phyloP scores from a whole-genome alignment of 2,888 invertebrate genomes.

The Xestia ashworthii region DNA sequence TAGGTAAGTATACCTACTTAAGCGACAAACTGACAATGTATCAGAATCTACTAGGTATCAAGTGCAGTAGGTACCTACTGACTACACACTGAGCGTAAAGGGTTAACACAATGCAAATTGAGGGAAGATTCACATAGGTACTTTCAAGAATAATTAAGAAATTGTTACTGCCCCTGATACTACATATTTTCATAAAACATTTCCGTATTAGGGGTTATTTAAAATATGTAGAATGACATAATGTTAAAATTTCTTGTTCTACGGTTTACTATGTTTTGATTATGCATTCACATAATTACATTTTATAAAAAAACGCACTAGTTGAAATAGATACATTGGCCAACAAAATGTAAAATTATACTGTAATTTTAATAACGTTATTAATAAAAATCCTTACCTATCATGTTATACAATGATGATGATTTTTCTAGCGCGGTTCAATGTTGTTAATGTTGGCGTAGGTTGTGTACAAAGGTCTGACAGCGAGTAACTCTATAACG shows the following conservation, averaged over 20 bases:
- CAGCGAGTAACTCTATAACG: constrained; percentile 67
- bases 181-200: not conserved
- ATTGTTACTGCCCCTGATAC: not conserved
- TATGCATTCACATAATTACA: not conserved
- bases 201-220: not conserved
- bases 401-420: constrained; percentile 84
- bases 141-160: not conserved
- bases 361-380: constrained; percentile 28
- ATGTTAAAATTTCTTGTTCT: no score
- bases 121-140: not conserved
- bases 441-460: constrained; percentile 89
- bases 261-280: not conserved
- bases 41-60: not conserved
- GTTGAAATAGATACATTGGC: not conserved
- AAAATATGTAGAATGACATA: not conserved
- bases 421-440: constrained; percentile 79
- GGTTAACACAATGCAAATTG: constrained; percentile 4
- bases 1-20: no score
- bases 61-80: not conserved
- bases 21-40: constrained; percentile 1
- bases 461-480: constrained; percentile 83
- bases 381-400: constrained; percentile 81
- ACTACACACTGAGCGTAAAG: not conserved
- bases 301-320: not conserved
- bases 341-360: constrained; percentile 14